A percentile compares a stretch with the other conserved stretches of the same genome.
Evolutionary conservation across 2,888 invertebrate genomes (phyloP).

Genomic region (Cabera pusaria): DNA sequence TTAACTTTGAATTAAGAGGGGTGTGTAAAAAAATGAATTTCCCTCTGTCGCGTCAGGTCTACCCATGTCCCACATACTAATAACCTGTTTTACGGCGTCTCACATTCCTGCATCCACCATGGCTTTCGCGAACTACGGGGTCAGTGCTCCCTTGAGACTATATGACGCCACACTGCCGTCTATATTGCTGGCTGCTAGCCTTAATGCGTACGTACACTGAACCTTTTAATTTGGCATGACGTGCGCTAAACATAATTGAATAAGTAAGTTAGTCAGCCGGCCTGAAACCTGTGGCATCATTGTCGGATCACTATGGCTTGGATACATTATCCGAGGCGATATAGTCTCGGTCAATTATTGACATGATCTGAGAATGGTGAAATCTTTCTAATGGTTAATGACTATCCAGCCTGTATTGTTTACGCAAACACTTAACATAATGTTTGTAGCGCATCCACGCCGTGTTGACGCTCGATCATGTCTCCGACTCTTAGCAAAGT

Average conservation of each 20-base stretch:
- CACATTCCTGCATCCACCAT: constrained; percentile 35
- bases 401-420: constrained; percentile 30
- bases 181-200: constrained; percentile 36
- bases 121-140: constrained; percentile 47
- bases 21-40: too few relatives aligned
- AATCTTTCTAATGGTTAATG: constrained; percentile 6
- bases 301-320: constrained; percentile 8
- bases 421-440: constrained; percentile 47
- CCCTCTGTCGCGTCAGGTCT: constrained; percentile 3
- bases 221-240: constrained; percentile 14
- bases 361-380: constrained; percentile 13
- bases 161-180: constrained; percentile 48
- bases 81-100: constrained; percentile 27
- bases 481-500: constrained; percentile 33
- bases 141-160: constrained; percentile 63
- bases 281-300: constrained; percentile 6
- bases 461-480: constrained; percentile 41
- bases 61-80: constrained; percentile 29
- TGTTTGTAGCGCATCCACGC: constrained; percentile 39
- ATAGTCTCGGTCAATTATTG: constrained; percentile 2
- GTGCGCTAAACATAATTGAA: constrained; percentile 12
- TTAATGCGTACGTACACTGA: constrained; percentile 30
- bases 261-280: constrained; percentile 13
- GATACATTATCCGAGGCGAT: constrained; percentile 14
- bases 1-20: too few relatives aligned